A percentile compares a stretch with the other conserved stretches of the same genome.
Evolutionary conservation across 2,797 vertebrate species (phyloP).

Genomic region (Hyperoplus lanceolatus): DNA sequence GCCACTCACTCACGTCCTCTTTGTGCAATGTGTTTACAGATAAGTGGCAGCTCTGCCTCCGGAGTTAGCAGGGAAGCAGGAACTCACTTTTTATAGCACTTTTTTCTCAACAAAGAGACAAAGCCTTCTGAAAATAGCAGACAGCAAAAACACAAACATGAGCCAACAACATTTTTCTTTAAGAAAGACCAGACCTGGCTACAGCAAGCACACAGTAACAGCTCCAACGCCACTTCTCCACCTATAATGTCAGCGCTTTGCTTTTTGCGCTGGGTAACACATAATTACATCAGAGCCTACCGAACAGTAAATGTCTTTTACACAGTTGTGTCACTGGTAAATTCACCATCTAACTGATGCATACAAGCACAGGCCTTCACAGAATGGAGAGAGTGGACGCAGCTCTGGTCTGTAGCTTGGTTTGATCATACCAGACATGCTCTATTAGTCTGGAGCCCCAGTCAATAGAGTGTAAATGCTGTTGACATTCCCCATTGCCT

Average conservation of each 20-base stretch:
- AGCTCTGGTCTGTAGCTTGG: constrained; percentile 24
- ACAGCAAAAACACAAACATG: constrained; percentile 3
- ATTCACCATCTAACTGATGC: constrained; percentile 41
- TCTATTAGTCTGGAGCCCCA: constrained; percentile 57
- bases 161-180: background rate
- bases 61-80: constrained; percentile 50
- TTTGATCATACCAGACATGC: constrained; percentile 66
- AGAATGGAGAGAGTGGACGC: too few relatives aligned
- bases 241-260: background rate
- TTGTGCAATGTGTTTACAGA: constrained; percentile 53
- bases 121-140: constrained; percentile 7
- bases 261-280: constrained; percentile 23
- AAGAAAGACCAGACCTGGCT: background rate
- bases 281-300: constrained; percentile 45
- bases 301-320: constrained; percentile 28
- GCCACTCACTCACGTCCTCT: constrained; percentile 35
- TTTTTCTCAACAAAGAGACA: constrained; percentile 47
- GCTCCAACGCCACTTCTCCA: background rate
- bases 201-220: constrained; percentile 9
- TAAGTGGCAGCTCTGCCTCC: constrained; percentile 42
- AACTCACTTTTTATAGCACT: constrained; percentile 49
- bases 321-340: constrained; percentile 23
- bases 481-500: constrained; percentile 46
- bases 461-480: constrained; percentile 71
- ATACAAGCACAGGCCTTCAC: constrained; percentile 20